Evolutionary conservation across 1,140 invertebrate genomes (phyloP).

Genomic region (Heliconius melpomene): DNA sequence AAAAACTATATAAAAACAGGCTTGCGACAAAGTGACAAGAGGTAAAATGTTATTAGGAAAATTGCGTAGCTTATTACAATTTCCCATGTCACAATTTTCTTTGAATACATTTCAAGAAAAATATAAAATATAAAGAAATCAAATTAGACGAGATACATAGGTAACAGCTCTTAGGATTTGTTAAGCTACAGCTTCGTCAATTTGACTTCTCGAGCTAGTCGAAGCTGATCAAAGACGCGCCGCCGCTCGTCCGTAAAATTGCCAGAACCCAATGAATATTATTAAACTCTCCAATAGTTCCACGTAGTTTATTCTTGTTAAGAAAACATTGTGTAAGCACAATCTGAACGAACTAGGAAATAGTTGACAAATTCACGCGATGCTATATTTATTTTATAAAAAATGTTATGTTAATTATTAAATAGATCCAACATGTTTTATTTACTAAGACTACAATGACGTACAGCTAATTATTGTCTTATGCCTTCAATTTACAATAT

Average conservation of each 20-base stretch:
- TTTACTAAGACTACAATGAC: too few relatives aligned
- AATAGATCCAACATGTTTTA: background rate
- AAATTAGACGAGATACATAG: slow-evolving; percentile 40
- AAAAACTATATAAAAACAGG: slow-evolving; percentile 21
- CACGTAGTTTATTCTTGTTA: slow-evolving; percentile 70
- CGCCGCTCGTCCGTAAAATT: slow-evolving; percentile 77
- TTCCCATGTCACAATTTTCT: background rate
- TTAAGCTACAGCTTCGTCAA: slow-evolving; percentile 65
- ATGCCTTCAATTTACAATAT: background rate
- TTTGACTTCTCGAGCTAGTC: slow-evolving; percentile 68
- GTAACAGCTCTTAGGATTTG: slow-evolving; percentile 47
- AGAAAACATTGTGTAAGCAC: slow-evolving; percentile 41
- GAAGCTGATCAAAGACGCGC: slow-evolving; percentile 75
- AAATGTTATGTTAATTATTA: background rate
- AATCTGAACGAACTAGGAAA: background rate
- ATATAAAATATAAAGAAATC: slow-evolving; percentile 42
- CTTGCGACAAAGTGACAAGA: slow-evolving; percentile 10
- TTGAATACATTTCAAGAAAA: background rate
- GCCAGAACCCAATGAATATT: slow-evolving; percentile 80
- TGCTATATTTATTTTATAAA: background rate
- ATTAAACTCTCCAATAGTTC: slow-evolving; percentile 80
- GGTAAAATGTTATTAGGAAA: background rate
- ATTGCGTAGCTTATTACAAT: slow-evolving; percentile 11
- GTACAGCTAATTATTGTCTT: background rate
- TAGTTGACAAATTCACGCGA: slow-evolving; percentile 16